Evolutionary conservation across 37 sponge, comb jelly and placozoan genomes (phyloP), one percentile per base, ranked within the genome.

Genomic region (Geodia barretti): DNA sequence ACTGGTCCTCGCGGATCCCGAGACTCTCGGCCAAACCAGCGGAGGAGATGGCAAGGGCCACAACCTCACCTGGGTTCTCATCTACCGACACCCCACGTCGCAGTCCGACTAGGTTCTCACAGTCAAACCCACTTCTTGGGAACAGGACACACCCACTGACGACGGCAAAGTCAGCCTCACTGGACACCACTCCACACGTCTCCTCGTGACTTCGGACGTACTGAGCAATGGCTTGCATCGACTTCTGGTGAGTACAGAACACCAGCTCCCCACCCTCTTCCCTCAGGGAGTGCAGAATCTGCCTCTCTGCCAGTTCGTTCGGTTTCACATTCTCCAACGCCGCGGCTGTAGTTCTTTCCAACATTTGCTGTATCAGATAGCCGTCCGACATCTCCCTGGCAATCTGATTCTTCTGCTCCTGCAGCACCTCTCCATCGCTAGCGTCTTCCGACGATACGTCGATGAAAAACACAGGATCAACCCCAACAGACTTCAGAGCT

Each of bases 401-500:
- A 35, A 83, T 42, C 21, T 63, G 67, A 0, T 67, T 63, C 42
- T 68, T 62, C 4, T 60, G 26, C 35, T 72, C 66, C 14, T 43
- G 19, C 36, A 64, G 73, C 24, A 61, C 77, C 5, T 60, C 32
- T 1, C 65, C 76, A 23, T 43, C 43, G 2, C 26, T 2, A 25
- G 54, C 42, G 39, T 29, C 60, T 5, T 73, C 79, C 4, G 68
- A 70, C 20, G 83, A 42, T 5, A 61, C 66, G 37, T 73, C 84
- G 23, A 80, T 14, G 39, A 89, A 85, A 39, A 93, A 89, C 20
- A 93, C 72, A 17, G 83, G 86, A 36, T 80, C 80, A 20, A 89
- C 32, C 2, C 72, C 60, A 33, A 83, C 7, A 4, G 36, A 42
- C 19, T 54, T 35, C 34, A 93, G 75, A 11, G 76, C 69, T 28